phyloP scores from a whole-genome alignment of 2,888 invertebrate genomes.

The Alviniconcha strummeri region DNA sequence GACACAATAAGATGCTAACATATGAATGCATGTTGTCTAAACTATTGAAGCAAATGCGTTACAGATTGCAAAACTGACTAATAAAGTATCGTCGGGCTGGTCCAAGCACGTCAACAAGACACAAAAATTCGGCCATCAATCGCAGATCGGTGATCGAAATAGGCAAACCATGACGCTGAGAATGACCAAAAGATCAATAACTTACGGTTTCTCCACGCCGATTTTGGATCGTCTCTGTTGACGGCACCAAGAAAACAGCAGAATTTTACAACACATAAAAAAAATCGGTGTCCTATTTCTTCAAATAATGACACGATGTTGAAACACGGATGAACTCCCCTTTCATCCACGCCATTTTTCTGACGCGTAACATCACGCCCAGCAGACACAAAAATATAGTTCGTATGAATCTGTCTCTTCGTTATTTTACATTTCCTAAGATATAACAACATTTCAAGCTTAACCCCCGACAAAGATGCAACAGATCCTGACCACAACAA shows the following conservation, averaged over 20 bases:
- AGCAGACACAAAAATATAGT: constrained; percentile 32
- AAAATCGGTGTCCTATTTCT: constrained; percentile 14
- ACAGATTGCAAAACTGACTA: not conserved
- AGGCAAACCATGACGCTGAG: not conserved
- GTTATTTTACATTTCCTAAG: not conserved
- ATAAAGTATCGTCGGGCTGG: not conserved
- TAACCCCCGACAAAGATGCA: not conserved
- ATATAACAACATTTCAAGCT: not conserved
- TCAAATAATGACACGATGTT: constrained; percentile 22
- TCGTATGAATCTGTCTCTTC: not conserved
- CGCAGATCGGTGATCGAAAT: constrained; percentile 27
- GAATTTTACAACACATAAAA: no score
- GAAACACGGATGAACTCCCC: constrained; percentile 46
- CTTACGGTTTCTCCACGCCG: not conserved
- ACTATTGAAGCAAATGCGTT: not conserved
- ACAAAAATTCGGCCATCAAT: constrained; percentile 14
- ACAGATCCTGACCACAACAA: no score
- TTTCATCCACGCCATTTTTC: constrained; percentile 45
- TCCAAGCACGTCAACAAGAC: constrained; percentile 23
- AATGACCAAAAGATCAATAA: not conserved
- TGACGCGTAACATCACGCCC: constrained; percentile 28
- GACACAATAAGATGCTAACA: no score
- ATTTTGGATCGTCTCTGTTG: not conserved
- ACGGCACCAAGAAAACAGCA: not conserved
- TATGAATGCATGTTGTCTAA: not conserved